Percentiles rank a stretch among this genome's conserved stretches.
Evolutionary conservation across 2,113 vertebrate genomes (phyloP).

Genomic region (Sialia sialis): DNA sequence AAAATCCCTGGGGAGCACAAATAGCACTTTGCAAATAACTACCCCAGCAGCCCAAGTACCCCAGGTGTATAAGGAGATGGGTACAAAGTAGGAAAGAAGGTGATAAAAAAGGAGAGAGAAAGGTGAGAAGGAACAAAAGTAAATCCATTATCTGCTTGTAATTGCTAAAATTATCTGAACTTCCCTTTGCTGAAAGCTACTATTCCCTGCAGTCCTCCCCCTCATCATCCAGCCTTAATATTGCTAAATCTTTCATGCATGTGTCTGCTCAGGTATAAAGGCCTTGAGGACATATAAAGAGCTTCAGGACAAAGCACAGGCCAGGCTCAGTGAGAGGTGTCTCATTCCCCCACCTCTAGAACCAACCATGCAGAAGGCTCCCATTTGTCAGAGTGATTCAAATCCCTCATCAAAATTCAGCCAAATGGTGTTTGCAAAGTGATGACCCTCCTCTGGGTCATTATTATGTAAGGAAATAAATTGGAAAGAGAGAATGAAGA

Average conservation of each 20-base stretch:
- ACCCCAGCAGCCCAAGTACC: neutral
- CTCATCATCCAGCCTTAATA: neutral
- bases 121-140: neutral
- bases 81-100: neutral
- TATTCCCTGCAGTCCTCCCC: neutral
- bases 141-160: neutral
- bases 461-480: conserved; percentile 54
- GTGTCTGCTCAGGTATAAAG: neutral
- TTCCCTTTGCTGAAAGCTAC: neutral
- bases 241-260: neutral
- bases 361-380: conserved; percentile 35
- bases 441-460: conserved; percentile 50
- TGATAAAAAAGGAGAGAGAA: neutral
- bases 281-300: conserved; percentile 7
- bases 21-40: neutral
- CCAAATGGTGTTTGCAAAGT: conserved; percentile 38
- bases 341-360: neutral
- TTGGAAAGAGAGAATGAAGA: conserved; percentile 21
- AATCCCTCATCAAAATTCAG: conserved; percentile 55
- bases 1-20: neutral
- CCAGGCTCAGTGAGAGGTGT: neutral
- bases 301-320: neutral
- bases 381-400: conserved; percentile 43
- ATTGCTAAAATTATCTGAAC: neutral
- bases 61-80: neutral